These are phyloP conservation scores for Mythimna loreyi DNA, from an alignment of 2,888 invertebrate genomes.

Conservation along the genomic window DNA sequence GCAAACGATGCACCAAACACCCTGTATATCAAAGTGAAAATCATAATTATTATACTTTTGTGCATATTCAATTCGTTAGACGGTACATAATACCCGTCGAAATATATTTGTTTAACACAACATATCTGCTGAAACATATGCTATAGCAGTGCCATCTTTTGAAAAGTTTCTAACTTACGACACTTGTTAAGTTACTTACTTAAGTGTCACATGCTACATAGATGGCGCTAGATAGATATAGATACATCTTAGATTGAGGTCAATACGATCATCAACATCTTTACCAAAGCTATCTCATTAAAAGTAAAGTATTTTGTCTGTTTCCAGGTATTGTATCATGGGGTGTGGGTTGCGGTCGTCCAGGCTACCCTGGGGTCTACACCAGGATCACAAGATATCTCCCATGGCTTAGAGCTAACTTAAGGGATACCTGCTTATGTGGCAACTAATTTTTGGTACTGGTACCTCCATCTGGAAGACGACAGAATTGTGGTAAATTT, in stretches of 20 bases:
- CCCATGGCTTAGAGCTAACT: slow-evolving; percentile 94
- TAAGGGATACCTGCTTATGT: slow-evolving; percentile 94
- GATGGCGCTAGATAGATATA: slow-evolving; percentile 41
- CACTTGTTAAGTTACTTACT: background rate
- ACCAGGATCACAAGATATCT: slow-evolving; percentile 93
- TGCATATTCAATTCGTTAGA: too few species aligned
- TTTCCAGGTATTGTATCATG: slow-evolving; percentile 95
- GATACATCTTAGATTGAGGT: background rate
- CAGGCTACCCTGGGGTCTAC: slow-evolving; percentile 94
- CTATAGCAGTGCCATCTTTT: slow-evolving; percentile 39
- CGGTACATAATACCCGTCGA: too few species aligned
- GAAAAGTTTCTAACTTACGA: background rate
- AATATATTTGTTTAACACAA: too few species aligned
- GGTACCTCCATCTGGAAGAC: slow-evolving; percentile 4
- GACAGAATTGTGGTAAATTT: background rate
- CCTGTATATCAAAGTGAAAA: too few species aligned
- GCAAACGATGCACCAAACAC: too few species aligned
- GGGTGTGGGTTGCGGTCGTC: slow-evolving; percentile 95
- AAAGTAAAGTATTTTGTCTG: background rate
- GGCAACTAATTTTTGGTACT: slow-evolving; percentile 72
- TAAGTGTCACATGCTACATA: slow-evolving; percentile 2
- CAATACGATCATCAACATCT: background rate
- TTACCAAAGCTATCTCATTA: background rate
- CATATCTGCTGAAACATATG: background rate
- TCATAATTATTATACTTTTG: too few species aligned